Evolutionary conservation across 35 echinoderm and acorn worm genomes (phyloP), one percentile per base, ranked within the genome.

Genomic region (Chiridota heheva): DNA sequence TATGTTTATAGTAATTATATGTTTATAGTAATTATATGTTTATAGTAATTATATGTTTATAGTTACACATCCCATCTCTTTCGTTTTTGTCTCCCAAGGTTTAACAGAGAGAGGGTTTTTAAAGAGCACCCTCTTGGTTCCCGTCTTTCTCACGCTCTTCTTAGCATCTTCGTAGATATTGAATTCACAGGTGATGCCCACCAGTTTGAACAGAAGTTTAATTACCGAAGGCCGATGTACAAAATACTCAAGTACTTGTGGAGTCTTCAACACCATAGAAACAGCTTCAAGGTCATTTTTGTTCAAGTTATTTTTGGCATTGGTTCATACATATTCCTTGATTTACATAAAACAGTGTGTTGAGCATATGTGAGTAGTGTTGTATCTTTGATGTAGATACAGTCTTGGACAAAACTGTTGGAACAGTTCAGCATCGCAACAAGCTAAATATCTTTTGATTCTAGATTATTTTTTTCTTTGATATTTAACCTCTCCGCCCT

Each of bases 171-270:
- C 70, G 85, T 91, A 0, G 88, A 91, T 33, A 97, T 97, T 40
- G 94, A 97, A 59, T 97, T 91, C 80, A 88, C 94, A 4, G 94
- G 94, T 15, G 94, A 97, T 44, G 83, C 70, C 22, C 84, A 97
- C n/a, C 78, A 87, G 57, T 97, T 97, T 88, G 94, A 97, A 70
- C 89, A 97, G 72, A 97, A 97, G 58, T 91, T 97, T 39, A 97
- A 97, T 85, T 97, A 97, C 79, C 43, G 94, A 40, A 71, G 89
- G 24, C 94, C 94, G 18, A 97, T 97, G 94, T 97, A 97, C 67
- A 84, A 84, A 16, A 80, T 97, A 2, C 60, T 97, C 28, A 87
- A 91, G 35, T 88, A 91, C 37, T 47, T 91, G 0, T 97, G 94
- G 94, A 55, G 73, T 35, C 36, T 97, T 29, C 24, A 37, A 57